A percentile compares a stretch with the other conserved stretches of the same genome.
Evolutionary conservation across 2,113 vertebrate species (phyloP).

Genomic region (Nematolebias whitei): DNA sequence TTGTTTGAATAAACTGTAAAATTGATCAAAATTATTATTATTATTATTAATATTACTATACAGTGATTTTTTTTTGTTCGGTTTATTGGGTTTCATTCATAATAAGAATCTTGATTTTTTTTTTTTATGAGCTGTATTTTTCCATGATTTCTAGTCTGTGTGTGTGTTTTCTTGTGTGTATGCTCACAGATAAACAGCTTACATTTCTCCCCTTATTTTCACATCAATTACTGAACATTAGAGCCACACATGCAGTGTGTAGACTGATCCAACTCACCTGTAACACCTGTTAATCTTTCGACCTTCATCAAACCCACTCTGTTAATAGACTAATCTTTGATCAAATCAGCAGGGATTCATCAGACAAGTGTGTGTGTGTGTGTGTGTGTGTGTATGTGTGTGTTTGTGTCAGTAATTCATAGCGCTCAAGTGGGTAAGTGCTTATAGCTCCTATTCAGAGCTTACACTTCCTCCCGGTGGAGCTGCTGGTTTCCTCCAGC

Average conservation of each 20-base stretch:
- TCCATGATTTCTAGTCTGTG: no score
- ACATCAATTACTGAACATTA: neutral
- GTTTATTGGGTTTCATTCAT: no score
- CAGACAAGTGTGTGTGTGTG: slow-evolving; percentile 12
- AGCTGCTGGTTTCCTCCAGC: slow-evolving; percentile 29
- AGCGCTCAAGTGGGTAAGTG: slow-evolving; percentile 45
- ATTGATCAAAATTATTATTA: no score
- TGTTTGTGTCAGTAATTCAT: slow-evolving; percentile 48
- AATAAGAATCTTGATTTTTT: no score
- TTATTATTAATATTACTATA: no score
- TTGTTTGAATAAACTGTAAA: no score
- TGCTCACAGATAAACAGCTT: neutral
- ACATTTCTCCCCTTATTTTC: slow-evolving; percentile 7
- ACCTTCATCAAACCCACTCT: slow-evolving; percentile 38
- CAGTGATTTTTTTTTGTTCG: no score
- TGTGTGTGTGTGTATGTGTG: slow-evolving; percentile 5
- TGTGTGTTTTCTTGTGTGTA: no score
- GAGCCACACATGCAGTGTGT: slow-evolving; percentile 4
- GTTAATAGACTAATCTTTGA: slow-evolving; percentile 46
- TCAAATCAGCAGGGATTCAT: slow-evolving; percentile 30
- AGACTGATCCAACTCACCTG: slow-evolving; percentile 31
- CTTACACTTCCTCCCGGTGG: slow-evolving; percentile 35
- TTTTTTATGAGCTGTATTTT: no score
- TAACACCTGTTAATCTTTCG: slow-evolving; percentile 47
- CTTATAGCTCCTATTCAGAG: slow-evolving; percentile 51